Conservation (phyloP, 2,797 vertebrate genomes). For the Schizopygopsis pylzovi region DNA sequence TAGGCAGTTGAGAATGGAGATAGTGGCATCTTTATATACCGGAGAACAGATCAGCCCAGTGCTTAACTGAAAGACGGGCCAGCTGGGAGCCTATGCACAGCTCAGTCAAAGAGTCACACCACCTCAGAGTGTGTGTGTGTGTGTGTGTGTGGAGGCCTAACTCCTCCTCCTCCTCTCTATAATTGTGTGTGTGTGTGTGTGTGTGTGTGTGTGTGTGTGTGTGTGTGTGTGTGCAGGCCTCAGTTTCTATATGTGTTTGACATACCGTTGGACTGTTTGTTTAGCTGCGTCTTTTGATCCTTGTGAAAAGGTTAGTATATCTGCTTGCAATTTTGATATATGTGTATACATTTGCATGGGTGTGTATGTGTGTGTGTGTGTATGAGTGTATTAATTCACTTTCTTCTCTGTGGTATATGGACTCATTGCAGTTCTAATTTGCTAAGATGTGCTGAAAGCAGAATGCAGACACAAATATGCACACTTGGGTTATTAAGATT, state of each 20-base stretch:
- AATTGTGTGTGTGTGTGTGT: not conserved
- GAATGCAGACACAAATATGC: not conserved
- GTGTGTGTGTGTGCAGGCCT: conserved; percentile 19
- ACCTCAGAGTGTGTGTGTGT: conserved; percentile 14
- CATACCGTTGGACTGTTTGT: conserved; percentile 19
- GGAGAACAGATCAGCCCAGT: conserved; percentile 55
- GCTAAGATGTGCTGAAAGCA: conserved; percentile 1
- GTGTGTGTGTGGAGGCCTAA: not conserved
- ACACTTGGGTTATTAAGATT: not conserved
- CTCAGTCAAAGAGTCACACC: conserved; percentile 47
- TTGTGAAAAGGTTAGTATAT: conserved; percentile 47
- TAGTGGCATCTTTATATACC: conserved; percentile 64
- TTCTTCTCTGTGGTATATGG: not conserved
- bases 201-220: conserved; percentile 21
- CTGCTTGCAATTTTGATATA: not conserved
- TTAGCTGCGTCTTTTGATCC: conserved; percentile 24
- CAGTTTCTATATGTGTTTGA: conserved; percentile 21
- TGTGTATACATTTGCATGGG: not conserved
- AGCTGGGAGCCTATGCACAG: conserved; percentile 60
- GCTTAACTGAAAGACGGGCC: conserved; percentile 60
- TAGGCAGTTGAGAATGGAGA: conserved; percentile 59
- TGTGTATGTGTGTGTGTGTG: conserved; percentile 3
- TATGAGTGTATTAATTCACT: not conserved
- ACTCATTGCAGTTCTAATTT: not conserved
- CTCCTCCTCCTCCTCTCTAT: no score